Conservation (phyloP, 2,888 invertebrate species). For the Epistrophe eligans region DNA sequence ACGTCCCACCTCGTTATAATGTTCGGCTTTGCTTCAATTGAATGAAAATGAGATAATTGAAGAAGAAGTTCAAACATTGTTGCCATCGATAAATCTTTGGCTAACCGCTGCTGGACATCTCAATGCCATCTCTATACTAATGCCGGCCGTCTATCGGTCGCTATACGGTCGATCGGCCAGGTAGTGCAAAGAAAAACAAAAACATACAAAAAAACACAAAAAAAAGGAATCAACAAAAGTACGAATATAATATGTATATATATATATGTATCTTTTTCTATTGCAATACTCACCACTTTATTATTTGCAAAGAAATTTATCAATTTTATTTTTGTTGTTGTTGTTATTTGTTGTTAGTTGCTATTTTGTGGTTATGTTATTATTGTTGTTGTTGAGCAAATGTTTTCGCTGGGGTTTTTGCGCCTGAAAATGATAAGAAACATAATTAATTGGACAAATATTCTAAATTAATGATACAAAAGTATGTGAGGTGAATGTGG, state of each 20-base stretch:
- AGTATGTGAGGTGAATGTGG: slow-evolving; percentile 39
- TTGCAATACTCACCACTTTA: slow-evolving; percentile 50
- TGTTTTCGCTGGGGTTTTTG: slow-evolving; percentile 25
- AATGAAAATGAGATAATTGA: slow-evolving; percentile 64
- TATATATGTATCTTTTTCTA: slow-evolving; percentile 24
- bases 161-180: neutral
- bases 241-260: slow-evolving; percentile 4
- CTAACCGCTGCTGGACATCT: slow-evolving; percentile 61
- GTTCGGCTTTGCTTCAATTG: slow-evolving; percentile 13
- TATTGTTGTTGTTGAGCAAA: slow-evolving; percentile 23
- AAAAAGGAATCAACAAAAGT: slow-evolving; percentile 42
- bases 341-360: slow-evolving; percentile 12
- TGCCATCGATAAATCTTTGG: slow-evolving; percentile 61
- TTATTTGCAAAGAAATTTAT: slow-evolving; percentile 63
- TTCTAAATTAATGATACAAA: slow-evolving; percentile 70
- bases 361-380: slow-evolving; percentile 4
- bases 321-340: slow-evolving; percentile 22
- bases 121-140: slow-evolving; percentile 53
- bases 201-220: neutral
- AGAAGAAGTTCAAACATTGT: slow-evolving; percentile 41
- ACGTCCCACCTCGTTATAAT: neutral
- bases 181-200: neutral
- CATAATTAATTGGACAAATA: slow-evolving; percentile 74
- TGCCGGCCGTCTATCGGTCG: neutral
- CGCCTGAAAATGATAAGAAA: slow-evolving; percentile 72